Evolutionary conservation across 2,888 invertebrate genomes (phyloP).

Genomic region (Ormyrus pomaceus): DNA sequence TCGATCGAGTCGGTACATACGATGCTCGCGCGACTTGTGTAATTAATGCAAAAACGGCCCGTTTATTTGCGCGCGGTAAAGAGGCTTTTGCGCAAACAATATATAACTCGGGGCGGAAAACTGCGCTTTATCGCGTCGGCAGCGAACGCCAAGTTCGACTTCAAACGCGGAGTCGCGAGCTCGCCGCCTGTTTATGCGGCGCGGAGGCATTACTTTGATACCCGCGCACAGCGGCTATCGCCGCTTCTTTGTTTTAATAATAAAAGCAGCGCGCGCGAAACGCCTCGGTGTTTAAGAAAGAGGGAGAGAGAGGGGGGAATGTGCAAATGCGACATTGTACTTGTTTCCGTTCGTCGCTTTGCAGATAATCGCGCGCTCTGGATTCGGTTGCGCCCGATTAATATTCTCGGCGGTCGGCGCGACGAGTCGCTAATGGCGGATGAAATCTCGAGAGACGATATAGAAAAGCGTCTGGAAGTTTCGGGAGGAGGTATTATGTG

Average conservation of each 20-base stretch:
- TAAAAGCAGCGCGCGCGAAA: not conserved
- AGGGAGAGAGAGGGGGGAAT: not conserved
- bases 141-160: conserved; percentile 19
- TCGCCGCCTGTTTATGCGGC: conserved; percentile 1
- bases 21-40: too few species aligned
- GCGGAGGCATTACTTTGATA: not conserved
- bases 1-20: too few species aligned
- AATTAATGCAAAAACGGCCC: too few species aligned
- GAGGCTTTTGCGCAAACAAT: too few species aligned
- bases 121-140: conserved; percentile 13
- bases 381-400: conserved; percentile 8
- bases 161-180: not conserved
- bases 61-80: too few species aligned
- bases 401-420: not conserved
- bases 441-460: too few species aligned
- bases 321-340: conserved; percentile 15
- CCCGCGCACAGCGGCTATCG: too few species aligned
- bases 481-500: not conserved
- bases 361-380: not conserved
- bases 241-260: conserved; percentile 16
- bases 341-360: not conserved
- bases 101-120: not conserved
- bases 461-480: not conserved
- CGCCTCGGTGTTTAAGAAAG: not conserved
- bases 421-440: not conserved